A percentile compares a stretch with the other conserved stretches of the same genome.
These are phyloP conservation scores for Labroides dimidiatus DNA, from an alignment of 2,797 vertebrate genomes.

Conservation along the genomic window DNA sequence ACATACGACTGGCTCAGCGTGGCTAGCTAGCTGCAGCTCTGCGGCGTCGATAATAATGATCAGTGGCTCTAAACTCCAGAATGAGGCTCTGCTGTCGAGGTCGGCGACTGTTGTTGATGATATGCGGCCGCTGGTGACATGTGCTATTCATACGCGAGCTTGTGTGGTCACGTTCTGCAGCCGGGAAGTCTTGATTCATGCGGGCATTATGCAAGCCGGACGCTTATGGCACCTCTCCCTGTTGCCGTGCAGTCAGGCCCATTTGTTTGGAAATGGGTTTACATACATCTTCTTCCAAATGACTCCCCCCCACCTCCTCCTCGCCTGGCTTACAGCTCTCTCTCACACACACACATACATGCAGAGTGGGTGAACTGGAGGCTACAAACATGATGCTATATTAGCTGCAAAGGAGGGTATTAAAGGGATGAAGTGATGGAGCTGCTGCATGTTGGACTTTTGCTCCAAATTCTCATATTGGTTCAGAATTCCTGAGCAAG, in stretches of 20 bases:
- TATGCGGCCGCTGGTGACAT: constrained; percentile 37
- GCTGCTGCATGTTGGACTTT: no score
- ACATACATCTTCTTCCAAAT: constrained; percentile 77
- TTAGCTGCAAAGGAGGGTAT: constrained; percentile 31
- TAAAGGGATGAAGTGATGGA: constrained; percentile 46
- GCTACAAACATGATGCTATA: constrained; percentile 20
- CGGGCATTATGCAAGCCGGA: constrained; percentile 73
- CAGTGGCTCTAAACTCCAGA: constrained; percentile 20
- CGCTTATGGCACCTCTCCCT: constrained; percentile 77
- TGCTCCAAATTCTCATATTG: no score
- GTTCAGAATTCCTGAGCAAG: no score
- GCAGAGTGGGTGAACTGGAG: constrained; percentile 20
- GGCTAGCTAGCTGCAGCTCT: constrained; percentile 24
- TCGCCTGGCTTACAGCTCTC: constrained; percentile 37
- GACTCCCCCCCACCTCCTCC: constrained; percentile 44
- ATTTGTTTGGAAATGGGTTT: constrained; percentile 83
- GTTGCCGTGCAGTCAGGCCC: constrained; percentile 70
- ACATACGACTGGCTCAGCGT: constrained; percentile 8
- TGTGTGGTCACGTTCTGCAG: constrained; percentile 78
- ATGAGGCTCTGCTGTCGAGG: constrained; percentile 28
- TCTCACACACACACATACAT: constrained; percentile 19
- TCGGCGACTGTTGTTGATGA: constrained; percentile 49
- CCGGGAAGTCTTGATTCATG: constrained; percentile 79
- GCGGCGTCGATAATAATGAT: constrained; percentile 33
- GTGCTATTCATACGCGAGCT: constrained; percentile 60